A percentile compares a stretch with the other conserved stretches of the same genome.
Conservation (phyloP, 2,113 vertebrate species). For the Natator depressus region DNA sequence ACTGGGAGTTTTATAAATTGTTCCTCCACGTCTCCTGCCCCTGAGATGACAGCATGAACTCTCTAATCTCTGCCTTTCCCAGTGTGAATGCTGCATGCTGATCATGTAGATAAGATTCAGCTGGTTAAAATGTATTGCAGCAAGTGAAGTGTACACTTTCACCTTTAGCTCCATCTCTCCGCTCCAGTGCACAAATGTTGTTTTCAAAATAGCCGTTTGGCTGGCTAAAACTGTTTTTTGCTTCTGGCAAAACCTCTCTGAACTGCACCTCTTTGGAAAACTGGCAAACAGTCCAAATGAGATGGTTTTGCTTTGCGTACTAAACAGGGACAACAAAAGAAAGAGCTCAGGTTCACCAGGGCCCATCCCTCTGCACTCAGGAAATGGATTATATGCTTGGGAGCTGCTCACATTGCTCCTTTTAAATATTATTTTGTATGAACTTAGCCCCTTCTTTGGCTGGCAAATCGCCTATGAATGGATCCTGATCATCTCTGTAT, state of each 20-base stretch:
- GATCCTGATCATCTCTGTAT: not conserved
- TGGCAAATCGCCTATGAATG: not conserved
- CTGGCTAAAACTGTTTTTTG: not conserved
- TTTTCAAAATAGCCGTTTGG: not conserved
- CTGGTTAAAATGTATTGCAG: constrained; percentile 38
- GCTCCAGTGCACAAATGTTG: not conserved
- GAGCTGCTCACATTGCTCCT: not conserved
- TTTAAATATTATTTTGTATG: not conserved
- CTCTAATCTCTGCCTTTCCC: rapidly evolving
- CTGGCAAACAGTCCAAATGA: not conserved
- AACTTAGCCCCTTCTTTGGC: not conserved
- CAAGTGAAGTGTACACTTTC: constrained; percentile 50
- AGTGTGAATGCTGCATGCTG: not conserved
- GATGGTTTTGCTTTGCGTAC: not conserved
- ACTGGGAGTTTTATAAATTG: not conserved
- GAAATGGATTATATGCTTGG: not conserved
- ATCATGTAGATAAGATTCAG: constrained; percentile 40
- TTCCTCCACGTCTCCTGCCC: not conserved
- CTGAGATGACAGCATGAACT: not conserved
- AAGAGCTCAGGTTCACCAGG: too few relatives aligned
- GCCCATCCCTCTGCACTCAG: not conserved
- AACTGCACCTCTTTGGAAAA: not conserved
- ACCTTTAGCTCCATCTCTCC: constrained; percentile 34
- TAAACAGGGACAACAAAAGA: not conserved
- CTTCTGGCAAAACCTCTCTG: not conserved